Conservation (phyloP, 2,113 vertebrate species). For the Onychostoma macrolepis region DNA sequence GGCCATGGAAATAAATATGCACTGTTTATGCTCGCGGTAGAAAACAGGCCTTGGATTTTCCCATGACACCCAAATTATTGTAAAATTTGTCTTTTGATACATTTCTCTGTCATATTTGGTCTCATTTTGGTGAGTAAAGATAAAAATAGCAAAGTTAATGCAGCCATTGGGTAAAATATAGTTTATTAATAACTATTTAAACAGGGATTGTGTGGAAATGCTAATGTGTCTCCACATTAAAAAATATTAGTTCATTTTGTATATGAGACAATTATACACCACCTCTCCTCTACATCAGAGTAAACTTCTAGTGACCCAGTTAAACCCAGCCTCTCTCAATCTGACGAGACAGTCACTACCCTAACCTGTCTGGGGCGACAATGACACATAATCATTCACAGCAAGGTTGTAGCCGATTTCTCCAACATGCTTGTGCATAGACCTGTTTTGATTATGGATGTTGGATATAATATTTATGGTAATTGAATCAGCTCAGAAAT, state of each 20-base stretch:
- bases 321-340: conserved; percentile 3
- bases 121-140: not conserved
- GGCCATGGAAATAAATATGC: not conserved
- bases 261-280: not conserved
- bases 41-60: not conserved
- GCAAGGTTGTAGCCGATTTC: not conserved
- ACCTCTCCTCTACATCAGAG: not conserved
- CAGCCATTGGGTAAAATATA: not conserved
- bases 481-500: not conserved
- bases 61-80: not conserved
- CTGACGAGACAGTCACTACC: not conserved
- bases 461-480: not conserved
- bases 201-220: not conserved
- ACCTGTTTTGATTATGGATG: not conserved
- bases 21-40: not conserved
- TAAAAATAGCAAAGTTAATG: conserved; percentile 21
- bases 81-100: conserved; percentile 26
- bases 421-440: conserved; percentile 2
- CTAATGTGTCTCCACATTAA: not conserved
- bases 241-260: not conserved
- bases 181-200: not conserved
- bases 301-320: conserved; percentile 21
- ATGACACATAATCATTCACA: not conserved
- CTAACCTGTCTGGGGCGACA: conserved; percentile 4
- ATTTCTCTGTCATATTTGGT: conserved; percentile 10